A percentile compares a stretch with the other conserved stretches of the same genome.
These are phyloP conservation scores for Tinea semifulvella DNA, from an alignment of 2,888 invertebrate species.

Conservation along the genomic window DNA sequence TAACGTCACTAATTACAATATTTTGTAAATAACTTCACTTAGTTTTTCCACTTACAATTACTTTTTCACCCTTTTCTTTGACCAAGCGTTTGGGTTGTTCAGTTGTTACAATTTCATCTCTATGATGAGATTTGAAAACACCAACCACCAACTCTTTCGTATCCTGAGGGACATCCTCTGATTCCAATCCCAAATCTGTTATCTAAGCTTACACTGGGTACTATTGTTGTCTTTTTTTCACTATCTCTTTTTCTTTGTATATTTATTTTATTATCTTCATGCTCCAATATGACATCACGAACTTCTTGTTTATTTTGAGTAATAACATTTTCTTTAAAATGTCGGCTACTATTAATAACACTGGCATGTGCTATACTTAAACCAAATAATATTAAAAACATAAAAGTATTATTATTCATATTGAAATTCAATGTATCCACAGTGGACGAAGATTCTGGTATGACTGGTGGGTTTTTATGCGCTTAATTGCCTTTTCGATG, in stretches of 20 bases:
- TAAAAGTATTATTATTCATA: not conserved
- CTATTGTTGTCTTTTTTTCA: not conserved
- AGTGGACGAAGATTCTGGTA: not conserved
- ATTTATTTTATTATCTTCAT: not conserved
- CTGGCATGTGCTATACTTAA: not conserved
- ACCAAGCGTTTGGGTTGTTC: no score
- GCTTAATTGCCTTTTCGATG: not conserved
- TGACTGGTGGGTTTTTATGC: not conserved
- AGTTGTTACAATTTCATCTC: no score
- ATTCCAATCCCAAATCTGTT: conserved; percentile 5
- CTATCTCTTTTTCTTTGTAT: not conserved
- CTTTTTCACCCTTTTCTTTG: no score
- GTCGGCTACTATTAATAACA: not conserved
- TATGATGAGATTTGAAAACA: conserved; percentile 9
- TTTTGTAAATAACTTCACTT: no score
- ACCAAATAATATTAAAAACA: not conserved
- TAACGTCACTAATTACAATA: no score
- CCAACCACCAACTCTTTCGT: conserved; percentile 12
- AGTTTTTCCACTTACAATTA: no score
- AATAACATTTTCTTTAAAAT: no score
- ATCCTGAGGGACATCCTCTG: conserved; percentile 1
- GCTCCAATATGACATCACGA: no score
- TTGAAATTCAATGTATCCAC: not conserved
- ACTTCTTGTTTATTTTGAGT: no score
- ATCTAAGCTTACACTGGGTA: not conserved